Evolutionary conservation across 64 coral and sea anemone genomes (phyloP).

Genomic region (Acropora yongei): DNA sequence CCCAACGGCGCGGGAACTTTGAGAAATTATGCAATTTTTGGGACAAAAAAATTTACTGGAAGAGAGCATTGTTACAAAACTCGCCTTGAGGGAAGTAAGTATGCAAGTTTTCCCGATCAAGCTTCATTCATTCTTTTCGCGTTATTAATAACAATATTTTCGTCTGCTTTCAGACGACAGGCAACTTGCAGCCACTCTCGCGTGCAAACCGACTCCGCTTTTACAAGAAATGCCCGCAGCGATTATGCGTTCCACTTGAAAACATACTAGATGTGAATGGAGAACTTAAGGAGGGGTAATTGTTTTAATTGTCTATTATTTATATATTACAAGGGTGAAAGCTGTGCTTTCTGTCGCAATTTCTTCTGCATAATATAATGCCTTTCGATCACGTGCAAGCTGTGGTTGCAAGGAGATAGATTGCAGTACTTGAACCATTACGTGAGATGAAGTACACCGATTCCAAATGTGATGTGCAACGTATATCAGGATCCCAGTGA

Average conservation of each 20-base stretch:
- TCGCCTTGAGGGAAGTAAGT: conserved; percentile 47
- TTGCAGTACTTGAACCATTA: too few species aligned
- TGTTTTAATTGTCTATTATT: neutral
- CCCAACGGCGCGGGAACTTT: too few species aligned
- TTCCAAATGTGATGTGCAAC: too few species aligned
- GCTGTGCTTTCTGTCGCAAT: neutral
- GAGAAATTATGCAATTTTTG: neutral
- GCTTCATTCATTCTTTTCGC: neutral
- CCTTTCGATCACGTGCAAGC: too few species aligned
- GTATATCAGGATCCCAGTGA: too few species aligned
- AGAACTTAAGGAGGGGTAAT: conserved; percentile 40
- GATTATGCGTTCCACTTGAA: conserved; percentile 49
- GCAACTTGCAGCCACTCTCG: conserved; percentile 30
- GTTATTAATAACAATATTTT: neutral
- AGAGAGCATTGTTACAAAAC: conserved; percentile 41
- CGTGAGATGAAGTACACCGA: too few species aligned
- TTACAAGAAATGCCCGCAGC: conserved; percentile 59
- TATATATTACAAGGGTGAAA: neutral
- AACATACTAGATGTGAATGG: conserved; percentile 48
- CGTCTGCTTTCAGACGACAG: conserved; percentile 11
- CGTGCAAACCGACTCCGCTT: conserved; percentile 41
- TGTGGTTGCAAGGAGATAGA: too few species aligned
- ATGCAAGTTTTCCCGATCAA: neutral
- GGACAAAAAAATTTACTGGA: neutral
- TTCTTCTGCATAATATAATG: too few species aligned